phyloP scores from a whole-genome alignment of 1,140 invertebrate species.

The Ostrea edulis region DNA sequence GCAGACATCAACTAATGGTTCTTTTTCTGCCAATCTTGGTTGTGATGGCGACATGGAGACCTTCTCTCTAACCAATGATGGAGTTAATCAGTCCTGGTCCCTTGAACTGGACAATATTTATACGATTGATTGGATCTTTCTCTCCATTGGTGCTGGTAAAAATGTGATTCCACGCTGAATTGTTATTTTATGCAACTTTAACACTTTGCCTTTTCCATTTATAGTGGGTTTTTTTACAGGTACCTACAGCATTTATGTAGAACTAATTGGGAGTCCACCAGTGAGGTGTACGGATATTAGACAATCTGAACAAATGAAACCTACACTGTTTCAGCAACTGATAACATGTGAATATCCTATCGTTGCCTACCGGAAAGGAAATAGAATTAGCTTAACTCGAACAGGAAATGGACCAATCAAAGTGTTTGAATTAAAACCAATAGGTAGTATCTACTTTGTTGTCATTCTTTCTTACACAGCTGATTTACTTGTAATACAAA shows the following conservation, averaged over 20 bases:
- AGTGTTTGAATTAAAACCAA: too few species aligned
- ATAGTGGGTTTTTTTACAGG: neutral
- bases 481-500: neutral
- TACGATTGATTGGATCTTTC: neutral
- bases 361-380: too few species aligned
- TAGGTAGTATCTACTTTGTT: too few species aligned
- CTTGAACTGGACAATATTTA: neutral
- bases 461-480: neutral
- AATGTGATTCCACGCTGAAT: neutral
- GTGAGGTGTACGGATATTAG: neutral
- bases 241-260: neutral
- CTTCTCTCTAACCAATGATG: too few species aligned
- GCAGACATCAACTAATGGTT: too few species aligned
- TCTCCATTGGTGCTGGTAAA: neutral
- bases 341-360: neutral
- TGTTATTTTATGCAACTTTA: neutral
- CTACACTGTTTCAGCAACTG: neutral
- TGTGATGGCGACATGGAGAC: too few species aligned
- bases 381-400: too few species aligned
- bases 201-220: neutral
- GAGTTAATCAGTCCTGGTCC: too few species aligned
- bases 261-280: neutral
- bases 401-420: too few species aligned
- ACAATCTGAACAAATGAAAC: neutral
- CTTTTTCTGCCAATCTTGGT: too few species aligned